Conservation (phyloP, 2,888 invertebrate species). For the Rapana venosa region DNA sequence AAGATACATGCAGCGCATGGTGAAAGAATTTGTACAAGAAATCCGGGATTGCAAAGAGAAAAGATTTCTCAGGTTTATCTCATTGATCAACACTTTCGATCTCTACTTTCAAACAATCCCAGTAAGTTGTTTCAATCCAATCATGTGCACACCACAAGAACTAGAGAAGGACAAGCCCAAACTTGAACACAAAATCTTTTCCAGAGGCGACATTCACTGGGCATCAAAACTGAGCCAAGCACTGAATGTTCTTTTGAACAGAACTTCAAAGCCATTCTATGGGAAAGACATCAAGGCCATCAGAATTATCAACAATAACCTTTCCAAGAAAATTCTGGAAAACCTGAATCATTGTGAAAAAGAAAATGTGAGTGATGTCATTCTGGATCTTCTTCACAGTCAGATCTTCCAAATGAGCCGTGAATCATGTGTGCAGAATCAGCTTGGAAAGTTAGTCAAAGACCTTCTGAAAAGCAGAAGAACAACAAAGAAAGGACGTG, state of each 20-base stretch:
- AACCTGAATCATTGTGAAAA: slow-evolving; percentile 42
- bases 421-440: background rate
- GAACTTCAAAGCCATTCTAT: slow-evolving; percentile 55
- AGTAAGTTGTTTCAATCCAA: slow-evolving; percentile 59
- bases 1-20: slow-evolving; percentile 58
- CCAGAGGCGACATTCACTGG: slow-evolving; percentile 55
- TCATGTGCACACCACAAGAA: slow-evolving; percentile 32
- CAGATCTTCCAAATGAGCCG: background rate
- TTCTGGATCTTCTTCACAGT: slow-evolving; percentile 30
- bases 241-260: slow-evolving; percentile 56
- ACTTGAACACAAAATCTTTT: slow-evolving; percentile 39
- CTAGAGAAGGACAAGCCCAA: slow-evolving; percentile 40
- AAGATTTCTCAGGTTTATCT: slow-evolving; percentile 57
- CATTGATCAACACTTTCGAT: slow-evolving; percentile 64
- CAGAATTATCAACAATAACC: slow-evolving; percentile 53
- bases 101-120: slow-evolving; percentile 57
- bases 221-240: slow-evolving; percentile 55
- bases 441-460: background rate
- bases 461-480: background rate
- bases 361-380: slow-evolving; percentile 51
- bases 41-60: slow-evolving; percentile 53
- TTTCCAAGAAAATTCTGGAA: slow-evolving; percentile 55
- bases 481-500: slow-evolving; percentile 23
- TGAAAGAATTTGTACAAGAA: slow-evolving; percentile 54
- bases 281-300: slow-evolving; percentile 54